A percentile compares a stretch with the other conserved stretches of the same genome.
These are phyloP conservation scores for Lepidurus apus DNA, from an alignment of 1,140 invertebrate genomes.

Conservation along the genomic window DNA sequence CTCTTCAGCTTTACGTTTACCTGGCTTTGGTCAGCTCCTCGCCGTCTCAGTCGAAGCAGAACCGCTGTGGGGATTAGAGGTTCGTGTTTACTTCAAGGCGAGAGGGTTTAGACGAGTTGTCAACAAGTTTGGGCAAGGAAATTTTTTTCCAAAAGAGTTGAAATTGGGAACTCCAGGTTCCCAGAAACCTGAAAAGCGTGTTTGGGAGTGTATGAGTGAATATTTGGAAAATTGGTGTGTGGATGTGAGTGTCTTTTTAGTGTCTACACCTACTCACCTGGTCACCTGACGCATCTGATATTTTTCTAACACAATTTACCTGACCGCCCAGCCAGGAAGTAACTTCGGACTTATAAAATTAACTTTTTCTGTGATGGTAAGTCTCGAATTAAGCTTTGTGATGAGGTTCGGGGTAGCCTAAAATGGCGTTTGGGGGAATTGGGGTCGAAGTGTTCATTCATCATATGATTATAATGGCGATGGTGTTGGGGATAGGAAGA, in stretches of 20 bases:
- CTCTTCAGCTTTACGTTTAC: slow-evolving; percentile 10
- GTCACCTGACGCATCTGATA: neutral
- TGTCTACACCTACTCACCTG: neutral
- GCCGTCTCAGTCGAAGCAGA: slow-evolving; percentile 1
- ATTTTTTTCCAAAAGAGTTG: neutral
- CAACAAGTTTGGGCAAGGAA: neutral
- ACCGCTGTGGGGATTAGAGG: neutral
- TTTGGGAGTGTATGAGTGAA: neutral
- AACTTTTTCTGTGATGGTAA: neutral
- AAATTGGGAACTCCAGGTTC: neutral
- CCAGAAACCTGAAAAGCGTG: neutral
- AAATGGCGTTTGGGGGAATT: neutral
- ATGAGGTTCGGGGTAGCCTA: neutral
- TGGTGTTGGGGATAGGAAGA: neutral
- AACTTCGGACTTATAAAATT: neutral
- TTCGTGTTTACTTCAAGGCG: neutral
- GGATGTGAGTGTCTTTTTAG: slow-evolving; percentile 14
- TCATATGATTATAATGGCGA: neutral
- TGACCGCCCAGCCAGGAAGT: neutral
- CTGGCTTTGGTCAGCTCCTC: slow-evolving; percentile 1
- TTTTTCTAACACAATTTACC: neutral
- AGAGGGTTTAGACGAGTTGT: neutral
- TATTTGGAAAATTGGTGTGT: neutral
- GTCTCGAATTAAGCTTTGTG: neutral
- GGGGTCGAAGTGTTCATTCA: slow-evolving; percentile 18